Percentiles rank a stretch among this genome's conserved stretches.
Conservation (phyloP, 2,797 vertebrate genomes). For the Leuciscus waleckii region DNA sequence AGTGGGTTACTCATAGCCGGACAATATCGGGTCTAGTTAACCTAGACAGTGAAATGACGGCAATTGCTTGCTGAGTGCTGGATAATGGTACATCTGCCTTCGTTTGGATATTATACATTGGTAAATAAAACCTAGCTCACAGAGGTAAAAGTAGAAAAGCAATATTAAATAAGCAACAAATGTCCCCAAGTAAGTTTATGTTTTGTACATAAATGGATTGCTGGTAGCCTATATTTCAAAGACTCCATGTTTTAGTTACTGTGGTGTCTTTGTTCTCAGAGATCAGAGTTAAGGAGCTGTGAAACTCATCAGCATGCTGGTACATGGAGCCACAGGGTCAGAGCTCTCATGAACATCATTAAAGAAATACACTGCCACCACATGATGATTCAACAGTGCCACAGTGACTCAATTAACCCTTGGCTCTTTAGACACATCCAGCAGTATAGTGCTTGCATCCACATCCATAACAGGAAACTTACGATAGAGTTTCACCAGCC, state of each 20-base stretch:
- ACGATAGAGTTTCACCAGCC: not conserved
- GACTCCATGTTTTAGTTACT: conserved; percentile 42
- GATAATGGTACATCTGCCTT: not conserved
- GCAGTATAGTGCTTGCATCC: not conserved
- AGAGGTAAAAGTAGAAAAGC: conserved; percentile 7
- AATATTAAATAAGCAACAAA: not conserved
- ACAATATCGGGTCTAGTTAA: no score
- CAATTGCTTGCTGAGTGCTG: conserved; percentile 12
- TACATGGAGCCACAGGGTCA: conserved; percentile 37
- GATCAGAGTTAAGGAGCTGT: conserved; percentile 39
- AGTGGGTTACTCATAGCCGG: no score
- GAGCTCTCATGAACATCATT: conserved; percentile 47
- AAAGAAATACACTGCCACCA: conserved; percentile 37
- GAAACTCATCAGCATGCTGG: conserved; percentile 44
- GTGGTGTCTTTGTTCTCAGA: conserved; percentile 46
- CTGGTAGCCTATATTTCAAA: conserved; percentile 6
- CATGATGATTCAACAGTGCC: conserved; percentile 32
- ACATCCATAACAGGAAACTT: not conserved
- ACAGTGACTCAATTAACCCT: conserved; percentile 50
- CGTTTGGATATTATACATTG: not conserved
- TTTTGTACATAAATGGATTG: conserved; percentile 4
- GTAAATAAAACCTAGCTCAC: not conserved
- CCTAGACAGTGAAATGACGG: no score
- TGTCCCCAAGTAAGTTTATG: not conserved
- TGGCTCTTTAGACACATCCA: conserved; percentile 4